Percentiles rank a stretch among this genome's conserved stretches.
These are phyloP conservation scores for Cryptoblepharus egeriae DNA, from an alignment of 2,797 vertebrate species.

Conservation along the genomic window DNA sequence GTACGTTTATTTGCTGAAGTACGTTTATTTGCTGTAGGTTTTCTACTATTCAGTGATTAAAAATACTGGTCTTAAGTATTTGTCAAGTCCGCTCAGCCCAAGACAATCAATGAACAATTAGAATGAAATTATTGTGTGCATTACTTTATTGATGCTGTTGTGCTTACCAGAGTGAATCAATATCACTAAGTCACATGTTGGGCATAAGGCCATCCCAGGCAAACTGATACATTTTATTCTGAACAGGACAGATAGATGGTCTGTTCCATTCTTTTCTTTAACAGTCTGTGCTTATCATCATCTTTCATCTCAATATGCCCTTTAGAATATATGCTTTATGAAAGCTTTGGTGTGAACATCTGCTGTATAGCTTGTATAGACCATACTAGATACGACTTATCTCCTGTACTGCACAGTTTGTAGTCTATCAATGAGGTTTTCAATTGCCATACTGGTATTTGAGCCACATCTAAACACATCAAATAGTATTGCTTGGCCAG, in stretches of 20 bases:
- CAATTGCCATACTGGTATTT: neutral
- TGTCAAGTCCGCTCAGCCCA: neutral
- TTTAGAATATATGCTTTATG: neutral
- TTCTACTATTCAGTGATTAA: neutral
- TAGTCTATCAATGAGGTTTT: neutral
- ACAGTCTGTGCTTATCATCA: too few relatives aligned
- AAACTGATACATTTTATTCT: neutral
- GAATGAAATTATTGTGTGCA: neutral
- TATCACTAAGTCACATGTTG: neutral
- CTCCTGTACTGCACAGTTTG: neutral
- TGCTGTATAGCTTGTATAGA: neutral
- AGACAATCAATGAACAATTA: neutral
- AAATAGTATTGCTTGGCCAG: neutral
- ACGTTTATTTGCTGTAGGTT: too few relatives aligned
- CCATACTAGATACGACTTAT: neutral
- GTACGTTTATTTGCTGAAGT: too few relatives aligned
- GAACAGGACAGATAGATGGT: too few relatives aligned
- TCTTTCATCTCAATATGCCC: neutral
- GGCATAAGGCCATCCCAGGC: neutral
- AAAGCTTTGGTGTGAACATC: neutral
- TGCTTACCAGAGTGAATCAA: neutral
- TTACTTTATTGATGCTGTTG: slow-evolving; percentile 2
- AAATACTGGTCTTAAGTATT: neutral
- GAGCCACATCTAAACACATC: neutral
- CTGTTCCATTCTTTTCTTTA: neutral